Base-by-base conservation (phyloP, 2,113 vertebrate genomes). In the Cairina moschata region DNA sequence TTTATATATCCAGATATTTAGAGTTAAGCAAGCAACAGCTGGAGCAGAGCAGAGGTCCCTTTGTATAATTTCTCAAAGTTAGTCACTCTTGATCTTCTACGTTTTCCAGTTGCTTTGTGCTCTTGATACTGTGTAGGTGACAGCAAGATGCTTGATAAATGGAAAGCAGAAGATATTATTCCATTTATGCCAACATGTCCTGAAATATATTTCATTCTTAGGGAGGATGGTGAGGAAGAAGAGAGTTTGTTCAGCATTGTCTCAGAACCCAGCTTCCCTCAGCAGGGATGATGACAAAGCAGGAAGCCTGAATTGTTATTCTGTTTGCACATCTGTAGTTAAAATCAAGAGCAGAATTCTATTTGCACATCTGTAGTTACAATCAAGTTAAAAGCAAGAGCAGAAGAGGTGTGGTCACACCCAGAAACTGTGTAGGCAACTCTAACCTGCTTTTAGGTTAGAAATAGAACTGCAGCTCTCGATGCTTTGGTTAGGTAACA, bases 251-350 rank as follows among this genome's bases (percentile, higher is more conserved):
- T 93, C 68, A 83, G 66, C 34, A 3, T 17, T 78, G 68, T 59
- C 73, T 91, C 42, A 36, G 52, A 55, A 63, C 59, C 42, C 74
- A 56, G 81, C 77, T 77, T 96, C 73, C 69, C 60, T 29, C 36
- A 31, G 69, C 83, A 84, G 52, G 36, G 65, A 68, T 50, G n/a
- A 81, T 96, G 95, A 94, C 88, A 82, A 91, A 95, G 96, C 95
- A 92, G 90, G 90, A 90, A 88, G 38, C 56, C 88, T 20, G 48
- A 92, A 74, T 87, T 95, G 88, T 91, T 90, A 68, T 84, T 95
- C 93, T 87, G 29, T 25, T 82, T 94, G 88, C 88, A 44, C 36
- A 26, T 58, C 76, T 75, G n/a, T 90, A 73, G 80, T 81, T 81
- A 56, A 83, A 93, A 83, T 56, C 29, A 81, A 82, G 63, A 50